Percentiles rank a stretch among this genome's conserved stretches.
phyloP scores from a whole-genome alignment of 2,113 vertebrate species.

The Hyla sarda region DNA sequence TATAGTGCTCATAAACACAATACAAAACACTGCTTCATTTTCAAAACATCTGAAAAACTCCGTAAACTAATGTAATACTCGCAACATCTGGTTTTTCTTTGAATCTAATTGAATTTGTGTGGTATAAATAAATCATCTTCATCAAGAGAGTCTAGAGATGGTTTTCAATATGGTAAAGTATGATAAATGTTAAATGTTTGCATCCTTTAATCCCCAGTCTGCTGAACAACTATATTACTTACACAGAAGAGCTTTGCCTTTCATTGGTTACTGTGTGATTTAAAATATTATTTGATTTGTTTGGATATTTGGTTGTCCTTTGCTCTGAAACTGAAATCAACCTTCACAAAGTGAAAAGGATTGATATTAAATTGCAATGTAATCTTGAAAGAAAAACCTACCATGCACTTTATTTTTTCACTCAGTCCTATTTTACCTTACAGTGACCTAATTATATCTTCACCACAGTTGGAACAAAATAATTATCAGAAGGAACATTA shows the following conservation, averaged over 20 bases:
- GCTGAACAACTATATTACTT: conserved; percentile 48
- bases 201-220: conserved; percentile 40
- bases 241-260: conserved; percentile 37
- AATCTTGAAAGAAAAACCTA: conserved; percentile 49
- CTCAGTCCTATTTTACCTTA: conserved; percentile 49
- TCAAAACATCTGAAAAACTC: conserved; percentile 23
- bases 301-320: conserved; percentile 46
- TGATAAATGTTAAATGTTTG: conserved; percentile 55
- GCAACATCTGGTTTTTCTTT: conserved; percentile 42
- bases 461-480: not conserved
- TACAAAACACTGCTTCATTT: not conserved
- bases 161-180: conserved; percentile 41
- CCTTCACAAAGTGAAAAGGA: conserved; percentile 55
- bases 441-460: conserved; percentile 50
- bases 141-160: conserved; percentile 49
- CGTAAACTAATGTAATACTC: conserved; percentile 37
- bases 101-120: conserved; percentile 47
- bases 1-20: conserved; percentile 23
- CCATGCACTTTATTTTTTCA: conserved; percentile 53
- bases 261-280: conserved; percentile 34
- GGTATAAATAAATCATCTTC: conserved; percentile 46
- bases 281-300: conserved; percentile 42
- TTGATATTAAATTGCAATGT: conserved; percentile 50
- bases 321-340: conserved; percentile 49
- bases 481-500: conserved; percentile 10